Evolutionary conservation across 2,797 vertebrate species (phyloP), one percentile per base, ranked within the genome.

Genomic region (Sebastes goodei): DNA sequence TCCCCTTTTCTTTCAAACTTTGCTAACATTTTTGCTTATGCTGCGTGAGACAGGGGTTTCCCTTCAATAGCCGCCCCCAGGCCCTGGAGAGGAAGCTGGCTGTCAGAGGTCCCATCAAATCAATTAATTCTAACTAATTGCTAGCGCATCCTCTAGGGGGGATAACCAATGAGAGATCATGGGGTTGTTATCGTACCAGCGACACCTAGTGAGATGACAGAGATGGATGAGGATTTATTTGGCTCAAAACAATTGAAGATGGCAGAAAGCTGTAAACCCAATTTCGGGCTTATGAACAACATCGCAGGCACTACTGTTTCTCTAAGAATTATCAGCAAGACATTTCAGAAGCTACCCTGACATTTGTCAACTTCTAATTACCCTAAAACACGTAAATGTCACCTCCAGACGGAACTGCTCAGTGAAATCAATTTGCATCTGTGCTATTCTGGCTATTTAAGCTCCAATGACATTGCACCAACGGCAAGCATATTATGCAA

Each of bases 341-440:
- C 32, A 55, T 85, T 78, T 60, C 33, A 76, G 67, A 20, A 61
- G 76, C 35, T 30, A 27, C 10, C 20, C 35, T 71, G 78, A 71
- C 60, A 79, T 86, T 83, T 82, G 27, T 67, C 56, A 70, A 53
- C 68, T 46, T 82, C 27, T 71, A 17, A 10, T 66, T 80, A 64
- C 52, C 21, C 32, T 73, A 82, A 81, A 82, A 76, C 32, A 69
- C 32, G 23, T n/a, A 90, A 88, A 85, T 87, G 77, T 85, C 86
- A 89, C 79, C 78, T 83, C 82, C 52, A 33, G 46, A 74, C 62
- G 71, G 60, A 79, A 57, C 74, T 63, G 67, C 67, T 76, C 69
- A 57, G 60, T 65, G 10, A 81, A 86, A 81, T 83, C 81, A 35
- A 74, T 86, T 74, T 89, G 35, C 46, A 78, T 81, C 55, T 74